phyloP scores from a whole-genome alignment of 2,113 vertebrate species.

The Salminus brasiliensis region DNA sequence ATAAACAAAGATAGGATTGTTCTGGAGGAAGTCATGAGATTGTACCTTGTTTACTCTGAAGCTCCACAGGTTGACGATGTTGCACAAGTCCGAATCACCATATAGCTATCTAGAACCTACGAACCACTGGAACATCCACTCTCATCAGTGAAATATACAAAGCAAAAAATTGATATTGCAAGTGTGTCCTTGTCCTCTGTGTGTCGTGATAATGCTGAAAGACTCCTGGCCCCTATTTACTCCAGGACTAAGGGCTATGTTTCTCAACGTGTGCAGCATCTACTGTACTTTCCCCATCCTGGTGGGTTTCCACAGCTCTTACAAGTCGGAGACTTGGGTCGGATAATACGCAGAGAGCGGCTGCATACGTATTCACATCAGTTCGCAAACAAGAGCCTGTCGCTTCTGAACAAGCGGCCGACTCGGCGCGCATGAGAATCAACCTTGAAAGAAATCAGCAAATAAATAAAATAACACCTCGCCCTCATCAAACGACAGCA shows the following conservation, averaged over 20 bases:
- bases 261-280: background rate
- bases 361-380: background rate
- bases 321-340: background rate
- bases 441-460: background rate
- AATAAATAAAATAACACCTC: background rate
- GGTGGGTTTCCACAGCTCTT: background rate
- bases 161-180: background rate
- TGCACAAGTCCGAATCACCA: background rate
- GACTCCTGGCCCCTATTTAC: background rate
- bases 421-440: background rate
- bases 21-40: too few relatives aligned
- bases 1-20: too few relatives aligned
- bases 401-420: background rate
- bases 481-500: background rate
- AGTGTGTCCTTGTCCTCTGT: background rate
- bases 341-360: background rate
- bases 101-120: background rate
- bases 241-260: conserved; percentile 36
- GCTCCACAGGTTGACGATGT: background rate
- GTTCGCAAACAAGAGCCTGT: background rate
- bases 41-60: background rate
- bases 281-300: background rate
- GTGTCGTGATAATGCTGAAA: background rate
- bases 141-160: background rate
- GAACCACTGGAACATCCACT: background rate